Conservation (phyloP, 2,113 vertebrate species). For the Pristiophorus japonicus region DNA sequence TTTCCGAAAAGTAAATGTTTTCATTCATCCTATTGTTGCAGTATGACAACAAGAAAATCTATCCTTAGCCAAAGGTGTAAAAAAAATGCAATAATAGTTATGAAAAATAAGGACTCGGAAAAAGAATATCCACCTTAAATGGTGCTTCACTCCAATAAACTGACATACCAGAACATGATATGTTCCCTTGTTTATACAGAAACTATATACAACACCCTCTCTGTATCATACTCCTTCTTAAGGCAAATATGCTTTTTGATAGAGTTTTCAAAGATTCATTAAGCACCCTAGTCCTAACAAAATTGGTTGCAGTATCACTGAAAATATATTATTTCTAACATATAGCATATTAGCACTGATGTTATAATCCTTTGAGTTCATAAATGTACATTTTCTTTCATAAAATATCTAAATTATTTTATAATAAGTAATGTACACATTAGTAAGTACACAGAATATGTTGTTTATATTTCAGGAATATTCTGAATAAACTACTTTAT, state of each 20-base stretch:
- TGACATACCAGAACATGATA: not conserved
- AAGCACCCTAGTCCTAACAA: not conserved
- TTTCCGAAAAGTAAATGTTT: too few relatives aligned
- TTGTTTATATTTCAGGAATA: not conserved
- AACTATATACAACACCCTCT: not conserved
- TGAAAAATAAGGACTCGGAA: not conserved
- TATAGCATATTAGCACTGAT: not conserved
- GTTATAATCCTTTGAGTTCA: not conserved
- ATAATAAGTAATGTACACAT: not conserved
- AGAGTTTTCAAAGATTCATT: not conserved
- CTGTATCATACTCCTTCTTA: not conserved
- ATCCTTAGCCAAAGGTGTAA: too few relatives aligned
- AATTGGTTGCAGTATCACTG: not conserved
- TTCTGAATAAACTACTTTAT: too few relatives aligned
- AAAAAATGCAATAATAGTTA: too few relatives aligned
- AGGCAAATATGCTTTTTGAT: not conserved
- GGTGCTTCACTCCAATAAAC: not conserved
- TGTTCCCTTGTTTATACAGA: not conserved
- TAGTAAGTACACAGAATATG: not conserved
- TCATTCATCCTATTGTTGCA: too few relatives aligned
- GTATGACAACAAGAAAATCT: too few relatives aligned
- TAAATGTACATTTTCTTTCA: not conserved
- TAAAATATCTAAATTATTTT: not conserved
- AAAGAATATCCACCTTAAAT: not conserved
- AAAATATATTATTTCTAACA: not conserved